Conservation (phyloP, 2,888 invertebrate species). For the Cybosia mesomella region DNA sequence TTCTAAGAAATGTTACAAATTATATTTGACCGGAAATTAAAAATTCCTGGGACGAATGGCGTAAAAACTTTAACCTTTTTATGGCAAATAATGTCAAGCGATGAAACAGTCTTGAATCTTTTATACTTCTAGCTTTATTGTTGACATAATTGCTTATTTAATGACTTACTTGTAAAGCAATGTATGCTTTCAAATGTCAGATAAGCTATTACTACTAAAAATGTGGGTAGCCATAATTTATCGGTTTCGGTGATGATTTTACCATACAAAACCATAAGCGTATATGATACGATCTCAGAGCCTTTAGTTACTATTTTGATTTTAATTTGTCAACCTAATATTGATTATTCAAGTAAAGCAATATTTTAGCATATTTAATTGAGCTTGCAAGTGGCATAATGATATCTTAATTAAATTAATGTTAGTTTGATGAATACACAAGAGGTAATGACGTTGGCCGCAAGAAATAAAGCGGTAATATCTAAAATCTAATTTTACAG, state of each 20-base stretch:
- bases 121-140: constrained; percentile 38
- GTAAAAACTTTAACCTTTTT: constrained; percentile 54
- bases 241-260: background rate
- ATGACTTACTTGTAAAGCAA: constrained; percentile 35
- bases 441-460: no score
- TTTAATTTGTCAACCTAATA: background rate
- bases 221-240: constrained; percentile 9
- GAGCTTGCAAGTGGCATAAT: no score
- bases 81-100: constrained; percentile 56
- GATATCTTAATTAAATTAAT: no score
- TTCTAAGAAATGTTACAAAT: constrained; percentile 60
- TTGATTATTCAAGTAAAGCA: background rate
- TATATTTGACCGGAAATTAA: constrained; percentile 74
- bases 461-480: no score
- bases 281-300: background rate
- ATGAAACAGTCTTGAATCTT: constrained; percentile 42
- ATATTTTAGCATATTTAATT: no score
- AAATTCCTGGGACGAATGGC: constrained; percentile 64
- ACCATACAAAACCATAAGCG: background rate
- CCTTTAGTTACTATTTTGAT: background rate
- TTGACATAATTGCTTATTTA: constrained; percentile 47
- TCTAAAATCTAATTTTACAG: no score
- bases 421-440: no score
- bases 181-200: constrained; percentile 29
- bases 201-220: constrained; percentile 14